Evolutionary conservation across 1,140 invertebrate genomes (phyloP).

Genomic region (Bombus fervidus): DNA sequence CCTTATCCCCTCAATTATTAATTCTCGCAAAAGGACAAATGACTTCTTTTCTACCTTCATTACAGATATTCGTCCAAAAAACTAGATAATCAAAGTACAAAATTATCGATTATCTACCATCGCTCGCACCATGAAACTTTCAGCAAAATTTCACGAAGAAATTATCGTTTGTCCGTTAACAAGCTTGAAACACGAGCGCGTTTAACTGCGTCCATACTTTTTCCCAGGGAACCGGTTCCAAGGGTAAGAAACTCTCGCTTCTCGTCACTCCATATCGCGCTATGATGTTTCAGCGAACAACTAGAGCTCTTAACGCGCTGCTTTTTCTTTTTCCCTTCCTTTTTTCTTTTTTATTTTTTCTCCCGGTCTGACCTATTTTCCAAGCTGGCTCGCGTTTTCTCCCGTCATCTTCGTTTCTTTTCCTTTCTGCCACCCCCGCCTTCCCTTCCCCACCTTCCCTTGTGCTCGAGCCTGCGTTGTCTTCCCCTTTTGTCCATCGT

Average conservation of each 20-base stretch:
- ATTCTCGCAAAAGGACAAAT: not conserved
- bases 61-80: not conserved
- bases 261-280: not conserved
- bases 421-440: not conserved
- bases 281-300: slow-evolving; percentile 27
- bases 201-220: slow-evolving; percentile 1
- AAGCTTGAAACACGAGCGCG: not conserved
- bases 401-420: not conserved
- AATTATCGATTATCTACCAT: not conserved
- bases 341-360: not conserved
- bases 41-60: no score
- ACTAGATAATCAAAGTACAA: not conserved
- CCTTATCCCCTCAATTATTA: not conserved
- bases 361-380: slow-evolving; percentile 34
- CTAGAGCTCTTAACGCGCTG: slow-evolving; percentile 26
- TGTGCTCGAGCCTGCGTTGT: slow-evolving; percentile 17
- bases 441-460: not conserved
- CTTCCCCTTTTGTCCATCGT: slow-evolving; percentile 30
- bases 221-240: no score
- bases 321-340: not conserved
- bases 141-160: not conserved
- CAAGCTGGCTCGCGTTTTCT: not conserved
- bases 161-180: not conserved
- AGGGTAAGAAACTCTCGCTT: slow-evolving; percentile 10
- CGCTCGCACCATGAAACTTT: not conserved